phyloP scores from a whole-genome alignment of 2,888 invertebrate genomes.

The Thelaira solivaga region DNA sequence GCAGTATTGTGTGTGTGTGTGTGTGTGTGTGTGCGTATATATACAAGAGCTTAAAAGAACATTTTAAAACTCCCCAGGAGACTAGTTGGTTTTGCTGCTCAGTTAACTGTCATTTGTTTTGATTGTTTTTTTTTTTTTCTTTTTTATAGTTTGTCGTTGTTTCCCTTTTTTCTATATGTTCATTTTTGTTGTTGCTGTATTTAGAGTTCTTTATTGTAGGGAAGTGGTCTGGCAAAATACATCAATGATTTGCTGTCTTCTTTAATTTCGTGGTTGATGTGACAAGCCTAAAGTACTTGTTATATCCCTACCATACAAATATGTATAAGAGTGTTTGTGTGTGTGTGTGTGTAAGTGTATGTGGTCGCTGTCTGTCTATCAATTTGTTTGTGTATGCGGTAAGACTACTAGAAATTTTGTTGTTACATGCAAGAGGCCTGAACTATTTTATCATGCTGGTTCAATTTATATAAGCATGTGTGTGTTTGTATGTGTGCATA shows the following conservation, averaged over 20 bases:
- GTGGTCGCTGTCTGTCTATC: constrained; percentile 6
- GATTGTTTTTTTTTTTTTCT: constrained; percentile 31
- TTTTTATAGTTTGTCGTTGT: too few relatives aligned
- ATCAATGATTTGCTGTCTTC: constrained; percentile 43
- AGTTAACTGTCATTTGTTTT: constrained; percentile 38
- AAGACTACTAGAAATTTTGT: constrained; percentile 32
- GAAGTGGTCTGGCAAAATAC: background rate
- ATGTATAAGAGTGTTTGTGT: constrained; percentile 5
- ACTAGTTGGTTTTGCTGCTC: constrained; percentile 53
- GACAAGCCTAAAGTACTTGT: constrained; percentile 53
- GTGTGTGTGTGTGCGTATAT: too few relatives aligned
- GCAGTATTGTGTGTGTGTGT: too few relatives aligned
- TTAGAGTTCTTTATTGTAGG: background rate
- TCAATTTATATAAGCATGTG: background rate
- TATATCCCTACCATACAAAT: background rate
- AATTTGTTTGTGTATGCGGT: constrained; percentile 24
- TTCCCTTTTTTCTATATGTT: too few relatives aligned
- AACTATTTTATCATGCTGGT: background rate
- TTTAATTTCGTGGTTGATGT: constrained; percentile 61
- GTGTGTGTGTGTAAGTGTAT: constrained; percentile 16
- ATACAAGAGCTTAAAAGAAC: too few relatives aligned
- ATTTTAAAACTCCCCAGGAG: constrained; percentile 30
- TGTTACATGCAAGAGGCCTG: constrained; percentile 7
- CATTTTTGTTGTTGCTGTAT: too few relatives aligned
- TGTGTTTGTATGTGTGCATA: background rate